Percentiles rank a stretch among this genome's conserved stretches.
These are phyloP conservation scores for Melitaea athalia DNA, from an alignment of 2,888 invertebrate genomes.

Conservation along the genomic window DNA sequence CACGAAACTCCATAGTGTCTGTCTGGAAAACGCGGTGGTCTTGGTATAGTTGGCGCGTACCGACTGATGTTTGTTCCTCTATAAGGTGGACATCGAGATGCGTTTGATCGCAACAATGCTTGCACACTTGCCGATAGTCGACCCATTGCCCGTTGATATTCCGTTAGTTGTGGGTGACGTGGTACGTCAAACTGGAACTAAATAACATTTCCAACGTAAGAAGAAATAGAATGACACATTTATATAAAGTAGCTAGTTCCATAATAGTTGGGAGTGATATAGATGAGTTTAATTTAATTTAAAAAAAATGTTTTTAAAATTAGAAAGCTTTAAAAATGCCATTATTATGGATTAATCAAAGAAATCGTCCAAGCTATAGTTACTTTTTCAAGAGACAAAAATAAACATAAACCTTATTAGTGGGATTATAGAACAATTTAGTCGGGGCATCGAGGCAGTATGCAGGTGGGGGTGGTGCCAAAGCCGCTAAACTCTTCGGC, in stretches of 20 bases:
- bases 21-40: conserved; percentile 63
- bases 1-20: conserved; percentile 67
- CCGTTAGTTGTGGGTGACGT: conserved; percentile 60
- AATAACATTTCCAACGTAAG: conserved; percentile 18
- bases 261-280: no score
- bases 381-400: neutral
- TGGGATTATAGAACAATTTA: conserved; percentile 70
- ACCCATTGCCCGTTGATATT: conserved; percentile 67
- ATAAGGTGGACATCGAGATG: conserved; percentile 66
- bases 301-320: no score
- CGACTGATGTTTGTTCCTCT: conserved; percentile 72
- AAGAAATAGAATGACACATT: neutral
- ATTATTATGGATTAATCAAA: no score
- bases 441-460: conserved; percentile 67
- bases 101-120: conserved; percentile 65
- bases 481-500: conserved; percentile 57
- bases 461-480: conserved; percentile 63
- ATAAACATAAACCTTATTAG: conserved; percentile 66
- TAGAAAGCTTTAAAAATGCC: no score
- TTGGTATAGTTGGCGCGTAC: conserved; percentile 69
- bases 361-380: no score
- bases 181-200: conserved; percentile 75
- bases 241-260: neutral
- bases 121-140: conserved; percentile 69
- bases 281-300: no score